Evolutionary conservation across 2,113 vertebrate species (phyloP), one percentile per base, ranked within the genome.

Genomic region (Psittacula cyanocephala): DNA sequence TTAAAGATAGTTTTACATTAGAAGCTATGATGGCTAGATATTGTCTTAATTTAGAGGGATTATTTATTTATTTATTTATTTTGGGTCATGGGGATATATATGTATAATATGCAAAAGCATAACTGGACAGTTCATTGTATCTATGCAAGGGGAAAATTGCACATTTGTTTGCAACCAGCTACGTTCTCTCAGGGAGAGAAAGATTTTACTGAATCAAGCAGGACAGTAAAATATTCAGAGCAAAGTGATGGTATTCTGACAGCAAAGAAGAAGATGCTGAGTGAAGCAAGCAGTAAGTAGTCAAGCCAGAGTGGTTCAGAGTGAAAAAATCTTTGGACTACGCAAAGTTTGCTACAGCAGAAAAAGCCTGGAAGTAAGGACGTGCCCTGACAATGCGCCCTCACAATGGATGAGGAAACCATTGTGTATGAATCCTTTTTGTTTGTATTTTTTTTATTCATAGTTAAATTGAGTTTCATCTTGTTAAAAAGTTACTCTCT

Each of bases 11-110:
- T 3, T 72, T 91, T 68, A 59, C 15, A 19, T 55, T 64, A 84
- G 27, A 75, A 72, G 23, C n/a, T 62, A 14, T 28, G 25, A 75
- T 57, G 33, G 15, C 55, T 33, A 57, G 24, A 23, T 28, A 74
- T 4, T 1, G 0, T 80, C 22, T 72, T 78, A 47, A 15, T 67
- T 44, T 33, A 1, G 4, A 18, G 13, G 14, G 2, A 7, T 6
- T 35, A 19, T 43, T 53, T 33, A 12, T 46, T 76, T 79, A 19
- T 46, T 69, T 76, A 18, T 49, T 76, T 63, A 7, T 70, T 71
- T 85, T 7, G 5, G 6, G 24, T 37, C 19, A 29, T 31, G 17
- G 10, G 17, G 29, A 31, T 23, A 14, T 53, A 43, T 49, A 49
- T 87, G 12, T 44, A 29, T 22, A 64, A 76, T 11, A 60, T 9